Conservation (phyloP, 2,797 vertebrate genomes). For the Tympanoctomys barrerae region DNA sequence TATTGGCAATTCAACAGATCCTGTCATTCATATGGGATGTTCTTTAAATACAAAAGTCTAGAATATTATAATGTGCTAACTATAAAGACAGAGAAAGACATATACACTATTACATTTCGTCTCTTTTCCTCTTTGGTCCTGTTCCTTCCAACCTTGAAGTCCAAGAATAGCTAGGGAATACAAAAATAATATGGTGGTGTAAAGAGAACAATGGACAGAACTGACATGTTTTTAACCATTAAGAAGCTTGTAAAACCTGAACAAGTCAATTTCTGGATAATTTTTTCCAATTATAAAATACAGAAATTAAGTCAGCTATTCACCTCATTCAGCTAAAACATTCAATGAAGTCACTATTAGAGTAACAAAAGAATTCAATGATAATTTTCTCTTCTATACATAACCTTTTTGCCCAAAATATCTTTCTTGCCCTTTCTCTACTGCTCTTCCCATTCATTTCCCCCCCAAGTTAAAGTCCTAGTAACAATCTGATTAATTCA, state of each 20-base stretch:
- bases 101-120: neutral
- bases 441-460: neutral
- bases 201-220: slow-evolving; percentile 53
- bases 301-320: slow-evolving; percentile 52
- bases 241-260: slow-evolving; percentile 46
- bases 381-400: neutral
- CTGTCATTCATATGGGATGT: slow-evolving; percentile 17
- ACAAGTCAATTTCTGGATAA: neutral
- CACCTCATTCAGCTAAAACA: slow-evolving; percentile 35
- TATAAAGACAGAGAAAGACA: neutral
- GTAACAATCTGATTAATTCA: slow-evolving; percentile 68
- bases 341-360: slow-evolving; percentile 45
- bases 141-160: slow-evolving; percentile 44
- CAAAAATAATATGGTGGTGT: slow-evolving; percentile 12
- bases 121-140: slow-evolving; percentile 53
- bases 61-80: slow-evolving; percentile 27
- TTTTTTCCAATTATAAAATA: slow-evolving; percentile 46
- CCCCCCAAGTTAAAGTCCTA: slow-evolving; percentile 44
- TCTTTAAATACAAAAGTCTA: slow-evolving; percentile 24
- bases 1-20: slow-evolving; percentile 22
- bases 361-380: slow-evolving; percentile 35
- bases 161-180: slow-evolving; percentile 41
- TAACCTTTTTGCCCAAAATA: neutral
- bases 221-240: slow-evolving; percentile 25
- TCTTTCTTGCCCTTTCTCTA: neutral